Percentiles rank a stretch among this genome's conserved stretches.
Conservation (phyloP, 1,140 invertebrate genomes). For the Sogatella furcifera region DNA sequence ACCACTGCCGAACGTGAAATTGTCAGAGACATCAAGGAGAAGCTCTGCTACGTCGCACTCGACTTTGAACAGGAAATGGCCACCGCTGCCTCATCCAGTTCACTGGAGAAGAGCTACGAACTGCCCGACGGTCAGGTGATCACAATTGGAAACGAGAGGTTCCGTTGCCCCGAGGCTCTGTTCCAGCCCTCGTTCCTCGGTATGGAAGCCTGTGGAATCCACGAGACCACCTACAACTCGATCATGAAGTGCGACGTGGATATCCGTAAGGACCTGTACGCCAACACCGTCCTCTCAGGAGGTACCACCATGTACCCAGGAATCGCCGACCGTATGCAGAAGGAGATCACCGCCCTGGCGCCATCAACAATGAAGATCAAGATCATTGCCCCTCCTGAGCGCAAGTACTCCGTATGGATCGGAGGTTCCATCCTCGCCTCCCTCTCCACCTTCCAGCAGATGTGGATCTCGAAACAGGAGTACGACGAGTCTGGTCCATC, state of each 20-base stretch:
- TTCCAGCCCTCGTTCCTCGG: conserved; percentile 93
- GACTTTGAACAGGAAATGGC: conserved; percentile 84
- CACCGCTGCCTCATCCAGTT: conserved; percentile 80
- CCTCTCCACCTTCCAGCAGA: conserved; percentile 81
- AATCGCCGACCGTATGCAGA: conserved; percentile 67
- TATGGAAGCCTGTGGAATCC: conserved; percentile 91
- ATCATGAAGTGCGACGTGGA: conserved; percentile 96
- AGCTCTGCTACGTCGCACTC: conserved; percentile 83
- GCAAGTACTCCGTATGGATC: conserved; percentile 80
- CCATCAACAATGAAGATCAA: conserved; percentile 69
- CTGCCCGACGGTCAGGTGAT: conserved; percentile 92
- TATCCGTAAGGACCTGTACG: conserved; percentile 89
- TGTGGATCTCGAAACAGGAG: conserved; percentile 95
- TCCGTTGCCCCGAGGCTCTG: conserved; percentile 93
- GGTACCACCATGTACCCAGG: conserved; percentile 96
- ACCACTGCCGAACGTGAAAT: conserved; percentile 94
- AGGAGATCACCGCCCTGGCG: conserved; percentile 65
- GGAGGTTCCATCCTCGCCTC: conserved; percentile 77
- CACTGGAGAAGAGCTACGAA: conserved; percentile 89
- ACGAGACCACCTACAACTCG: conserved; percentile 92
- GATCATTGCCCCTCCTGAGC: conserved; percentile 74
- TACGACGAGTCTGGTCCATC: conserved; percentile 90
- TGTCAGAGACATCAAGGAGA: conserved; percentile 91
- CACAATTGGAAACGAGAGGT: conserved; percentile 77
- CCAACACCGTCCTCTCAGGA: conserved; percentile 91